These are phyloP conservation scores for Geodia barretti DNA, from an alignment of 37 sponge, comb jelly and placozoan species.

Conservation along the genomic window DNA sequence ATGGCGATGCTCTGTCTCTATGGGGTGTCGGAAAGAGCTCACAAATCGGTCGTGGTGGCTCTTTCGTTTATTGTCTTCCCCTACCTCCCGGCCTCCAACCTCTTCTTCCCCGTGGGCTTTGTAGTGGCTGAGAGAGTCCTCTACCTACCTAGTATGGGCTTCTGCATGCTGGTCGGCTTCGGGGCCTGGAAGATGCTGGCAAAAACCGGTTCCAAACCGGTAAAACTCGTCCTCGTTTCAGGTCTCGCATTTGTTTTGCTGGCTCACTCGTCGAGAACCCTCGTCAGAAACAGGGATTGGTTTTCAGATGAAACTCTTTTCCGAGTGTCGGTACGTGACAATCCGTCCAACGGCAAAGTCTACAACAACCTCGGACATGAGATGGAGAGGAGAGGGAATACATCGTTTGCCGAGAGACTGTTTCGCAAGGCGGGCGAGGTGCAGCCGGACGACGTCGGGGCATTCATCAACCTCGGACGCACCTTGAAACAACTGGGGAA, in stretches of 20 bases:
- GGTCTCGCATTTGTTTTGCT: conserved; percentile 26
- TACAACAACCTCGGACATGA: conserved; percentile 91
- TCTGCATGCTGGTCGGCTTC: conserved; percentile 27
- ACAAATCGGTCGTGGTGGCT: conserved; percentile 52
- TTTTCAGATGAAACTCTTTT: conserved; percentile 63
- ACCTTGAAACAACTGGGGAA: conserved; percentile 51
- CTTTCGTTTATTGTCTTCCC: conserved; percentile 85
- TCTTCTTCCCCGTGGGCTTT: conserved; percentile 96
- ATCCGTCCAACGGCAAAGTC: conserved; percentile 82
- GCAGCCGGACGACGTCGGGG: conserved; percentile 87
- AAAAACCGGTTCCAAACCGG: not conserved
- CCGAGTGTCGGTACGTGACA: conserved; percentile 64
- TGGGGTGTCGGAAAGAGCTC: not conserved
- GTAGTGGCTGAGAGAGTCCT: conserved; percentile 95
- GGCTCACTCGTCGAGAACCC: conserved; percentile 60
- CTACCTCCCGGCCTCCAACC: conserved; percentile 95
- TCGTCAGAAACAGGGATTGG: conserved; percentile 81
- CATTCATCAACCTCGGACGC: conserved; percentile 86
- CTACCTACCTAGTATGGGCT: conserved; percentile 86
- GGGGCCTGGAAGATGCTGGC: conserved; percentile 6
- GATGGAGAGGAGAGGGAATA: conserved; percentile 54
- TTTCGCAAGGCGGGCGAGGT: conserved; percentile 61
- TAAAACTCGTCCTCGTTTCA: not conserved
- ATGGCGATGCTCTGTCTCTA: conserved; percentile 10
- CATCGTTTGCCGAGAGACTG: conserved; percentile 61